Base-by-base conservation (phyloP, 2,888 invertebrate species). In the Neoscelio sp. region DNA sequence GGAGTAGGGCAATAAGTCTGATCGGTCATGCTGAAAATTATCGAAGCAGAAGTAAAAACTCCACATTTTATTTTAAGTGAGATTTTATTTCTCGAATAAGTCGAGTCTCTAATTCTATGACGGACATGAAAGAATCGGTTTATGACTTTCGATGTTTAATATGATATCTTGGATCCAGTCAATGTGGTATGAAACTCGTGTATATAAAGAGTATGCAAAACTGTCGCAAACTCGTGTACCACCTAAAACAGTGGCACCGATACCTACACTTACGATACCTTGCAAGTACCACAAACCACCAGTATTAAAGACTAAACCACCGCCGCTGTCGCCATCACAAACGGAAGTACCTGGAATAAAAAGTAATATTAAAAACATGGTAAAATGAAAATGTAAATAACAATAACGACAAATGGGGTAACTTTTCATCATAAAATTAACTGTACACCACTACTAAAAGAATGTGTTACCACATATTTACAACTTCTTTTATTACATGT, bases 261-360 rank as follows among this genome's bases (percentile, higher is more conserved):
- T 81, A 5, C 90, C 89, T 26, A 90, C 85, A 74, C 91, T 92
- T 2, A 92, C 91, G 58, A 92, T 86, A 0, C 92, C 92, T 42
- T 90, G 86, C 3, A 92, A 83, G 76, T 89, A 91, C 88, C 90
- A 91, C 2, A 89, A 79, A 1, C 82, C 83, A 17, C 85, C 80
- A 12, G 76, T 84, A 33, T 84, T 78, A 50, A 91, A 90, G 0
- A 90, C 89, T n/a, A 91, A 84, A 38, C 91, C 91, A 8, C 92
- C 91, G 0, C 92, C 92, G 78, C 91, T 92, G 78, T 92, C 92
- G 2, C 92, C 92, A 38, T 89, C 87, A 64, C 92, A 92, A 7
- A 91, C 91, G 1, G 91, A 84, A 10, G 89, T 88, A 64, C 90
- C 91, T 91, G 75, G 40, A 84, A 84, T 38, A 54, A 10, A 35